These are phyloP conservation scores for Microplitis mediator DNA, from an alignment of 1,140 invertebrate genomes.

Conservation along the genomic window DNA sequence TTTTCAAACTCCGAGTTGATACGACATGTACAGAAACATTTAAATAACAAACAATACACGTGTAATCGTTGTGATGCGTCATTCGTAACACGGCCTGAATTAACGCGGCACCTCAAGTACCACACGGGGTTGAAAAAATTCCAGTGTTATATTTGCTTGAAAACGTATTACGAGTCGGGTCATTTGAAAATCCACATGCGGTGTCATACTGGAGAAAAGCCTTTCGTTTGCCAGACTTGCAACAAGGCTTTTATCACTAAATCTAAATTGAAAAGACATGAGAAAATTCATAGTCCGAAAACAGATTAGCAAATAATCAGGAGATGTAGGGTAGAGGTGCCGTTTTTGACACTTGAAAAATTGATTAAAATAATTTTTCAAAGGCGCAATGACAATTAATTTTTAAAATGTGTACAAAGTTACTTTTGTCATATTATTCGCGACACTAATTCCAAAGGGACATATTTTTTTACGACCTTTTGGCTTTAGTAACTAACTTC, in stretches of 20 bases:
- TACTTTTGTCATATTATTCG: no score
- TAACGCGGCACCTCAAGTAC: slow-evolving; percentile 47
- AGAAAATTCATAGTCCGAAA: slow-evolving; percentile 37
- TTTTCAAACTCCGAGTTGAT: slow-evolving; percentile 46
- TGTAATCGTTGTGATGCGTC: slow-evolving; percentile 43
- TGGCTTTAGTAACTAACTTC: no score
- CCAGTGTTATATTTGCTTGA: slow-evolving; percentile 63
- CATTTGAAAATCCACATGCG: slow-evolving; percentile 65
- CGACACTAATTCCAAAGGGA: no score
- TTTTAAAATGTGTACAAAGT: no score
- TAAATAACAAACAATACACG: slow-evolving; percentile 39
- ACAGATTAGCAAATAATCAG: neutral
- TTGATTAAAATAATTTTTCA: no score
- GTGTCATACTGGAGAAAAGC: slow-evolving; percentile 61
- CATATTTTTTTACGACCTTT: no score
- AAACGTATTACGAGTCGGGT: slow-evolving; percentile 49
- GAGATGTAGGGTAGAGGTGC: neutral
- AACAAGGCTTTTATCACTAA: slow-evolving; percentile 53
- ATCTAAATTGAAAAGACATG: slow-evolving; percentile 45
- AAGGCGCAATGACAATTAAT: no score
- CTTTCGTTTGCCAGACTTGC: slow-evolving; percentile 54
- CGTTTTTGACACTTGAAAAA: no score
- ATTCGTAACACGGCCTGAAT: slow-evolving; percentile 46
- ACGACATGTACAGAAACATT: slow-evolving; percentile 45
- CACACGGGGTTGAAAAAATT: slow-evolving; percentile 46